Evolutionary conservation across 1,140 invertebrate species (phyloP), one percentile per base, ranked within the genome.

Genomic region (Melitaea cinxia): DNA sequence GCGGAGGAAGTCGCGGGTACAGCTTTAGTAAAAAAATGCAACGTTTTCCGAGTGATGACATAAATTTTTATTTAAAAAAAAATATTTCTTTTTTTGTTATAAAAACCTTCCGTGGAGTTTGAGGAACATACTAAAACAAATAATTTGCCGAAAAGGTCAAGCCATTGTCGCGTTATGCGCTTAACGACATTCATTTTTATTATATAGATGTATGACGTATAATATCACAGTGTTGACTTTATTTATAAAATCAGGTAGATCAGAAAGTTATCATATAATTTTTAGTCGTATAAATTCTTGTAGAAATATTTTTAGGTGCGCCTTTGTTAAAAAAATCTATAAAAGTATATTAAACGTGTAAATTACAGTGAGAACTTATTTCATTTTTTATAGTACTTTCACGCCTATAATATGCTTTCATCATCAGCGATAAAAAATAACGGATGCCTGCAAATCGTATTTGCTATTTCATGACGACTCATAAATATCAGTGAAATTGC

Each of bases 401-500:
- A 9, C n/a, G 39, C 39, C 7, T 45, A 7, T 19, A 57, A 57
- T 15, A 52, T 37, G 39, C 17, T 45, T 45, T 23, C 19, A 42
- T 42, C 17, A 57, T 39, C 15, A 35, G 10, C 42, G 42, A 58
- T 58, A 47, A 58, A 26, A 47, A 47, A 47, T 39, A 58, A 58
- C 30, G 24, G 26, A 58, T 33, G 50, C 35, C 19, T 17, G 47
- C 35, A 57, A 66, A 59, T 59, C 35, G 64, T 55, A 58, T 59
- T 56, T 65, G 33, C 55, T 52, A 33, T 59, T 45, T 28, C 56
- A 59, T 52, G 57, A 54, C 56, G 50, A 59, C 49, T 59, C 64
- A 59, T 66, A 66, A 59, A 66, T 66, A 66, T 65, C 63, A 65
- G 58, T 37, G 45, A 61, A 70, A 70, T 70, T 65, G 60, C 69